Percentiles rank a stretch among this genome's conserved stretches.
Evolutionary conservation across 2,797 vertebrate species (phyloP).

Genomic region (Alosa sapidissima): DNA sequence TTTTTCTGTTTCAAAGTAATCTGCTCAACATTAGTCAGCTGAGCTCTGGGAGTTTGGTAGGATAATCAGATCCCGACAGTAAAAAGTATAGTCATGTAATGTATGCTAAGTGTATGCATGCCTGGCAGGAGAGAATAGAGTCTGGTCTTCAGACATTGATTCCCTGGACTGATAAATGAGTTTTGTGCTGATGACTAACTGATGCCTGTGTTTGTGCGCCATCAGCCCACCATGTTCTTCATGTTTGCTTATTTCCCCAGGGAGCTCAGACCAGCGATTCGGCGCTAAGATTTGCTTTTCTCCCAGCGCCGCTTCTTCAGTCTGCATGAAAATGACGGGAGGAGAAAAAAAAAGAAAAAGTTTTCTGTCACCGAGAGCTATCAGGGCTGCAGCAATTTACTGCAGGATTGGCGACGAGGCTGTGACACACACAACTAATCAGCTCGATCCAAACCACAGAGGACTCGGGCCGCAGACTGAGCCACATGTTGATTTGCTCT

Average conservation of each 20-base stretch:
- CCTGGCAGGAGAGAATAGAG: not conserved
- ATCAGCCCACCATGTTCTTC: constrained; percentile 20
- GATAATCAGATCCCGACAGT: constrained; percentile 8
- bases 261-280: not conserved
- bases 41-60: constrained; percentile 2
- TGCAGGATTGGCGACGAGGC: not conserved
- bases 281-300: not conserved
- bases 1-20: constrained; percentile 8
- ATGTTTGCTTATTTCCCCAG: constrained; percentile 26
- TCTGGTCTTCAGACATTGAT: not conserved
- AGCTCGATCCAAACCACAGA: not conserved
- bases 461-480: not conserved
- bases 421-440: not conserved
- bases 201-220: constrained; percentile 16
- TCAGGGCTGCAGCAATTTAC: constrained; percentile 13
- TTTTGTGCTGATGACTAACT: constrained; percentile 23
- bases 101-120: constrained; percentile 21
- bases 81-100: constrained; percentile 18
- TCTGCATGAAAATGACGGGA: not conserved
- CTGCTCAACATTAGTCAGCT: not conserved
- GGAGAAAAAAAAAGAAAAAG: not conserved
- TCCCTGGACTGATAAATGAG: not conserved
- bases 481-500: constrained; percentile 5
- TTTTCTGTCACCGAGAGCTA: not conserved
- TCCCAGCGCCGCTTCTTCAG: not conserved